Percentiles rank a stretch among this genome's conserved stretches.
Evolutionary conservation across 2,888 invertebrate genomes (phyloP).

Genomic region (Invenusta paracnida): DNA sequence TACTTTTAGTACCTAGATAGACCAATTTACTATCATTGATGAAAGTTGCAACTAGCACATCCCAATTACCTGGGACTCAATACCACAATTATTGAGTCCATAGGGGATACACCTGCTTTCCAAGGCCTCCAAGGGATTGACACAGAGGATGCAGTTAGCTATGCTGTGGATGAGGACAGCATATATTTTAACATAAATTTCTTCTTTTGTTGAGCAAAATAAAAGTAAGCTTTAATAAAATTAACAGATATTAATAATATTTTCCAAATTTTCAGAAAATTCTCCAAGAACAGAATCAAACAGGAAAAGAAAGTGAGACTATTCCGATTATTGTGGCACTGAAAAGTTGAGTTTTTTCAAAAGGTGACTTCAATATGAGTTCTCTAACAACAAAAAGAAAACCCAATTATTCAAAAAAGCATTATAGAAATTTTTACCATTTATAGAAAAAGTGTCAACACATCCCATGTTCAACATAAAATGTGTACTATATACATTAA

Average conservation of each 20-base stretch:
- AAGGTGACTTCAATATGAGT: not conserved
- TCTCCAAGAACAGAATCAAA: too few species aligned
- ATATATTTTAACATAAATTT: not conserved
- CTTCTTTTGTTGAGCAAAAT: not conserved
- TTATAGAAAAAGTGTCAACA: not conserved
- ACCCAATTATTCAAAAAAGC: not conserved
- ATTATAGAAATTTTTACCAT: not conserved
- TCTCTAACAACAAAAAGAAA: not conserved
- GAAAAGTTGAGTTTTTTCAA: not conserved
- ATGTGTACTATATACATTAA: not conserved
- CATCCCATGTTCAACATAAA: not conserved
- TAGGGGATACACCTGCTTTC: not conserved
- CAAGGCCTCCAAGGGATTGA: not conserved
- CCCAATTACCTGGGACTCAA: too few species aligned
- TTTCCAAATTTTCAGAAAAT: not conserved
- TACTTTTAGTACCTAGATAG: not conserved
- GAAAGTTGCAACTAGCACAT: not conserved
- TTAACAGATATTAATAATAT: not conserved
- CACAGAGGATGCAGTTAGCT: not conserved
- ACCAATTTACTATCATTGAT: not conserved
- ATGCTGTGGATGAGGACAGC: not conserved
- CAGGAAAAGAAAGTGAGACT: too few species aligned
- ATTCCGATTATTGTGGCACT: not conserved
- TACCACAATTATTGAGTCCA: not conserved
- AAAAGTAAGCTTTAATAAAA: not conserved